These are phyloP conservation scores for Haliclystus octoradiatus DNA, from an alignment of 30 jellyfish, hydroid and myxozoan genomes.

Conservation along the genomic window DNA sequence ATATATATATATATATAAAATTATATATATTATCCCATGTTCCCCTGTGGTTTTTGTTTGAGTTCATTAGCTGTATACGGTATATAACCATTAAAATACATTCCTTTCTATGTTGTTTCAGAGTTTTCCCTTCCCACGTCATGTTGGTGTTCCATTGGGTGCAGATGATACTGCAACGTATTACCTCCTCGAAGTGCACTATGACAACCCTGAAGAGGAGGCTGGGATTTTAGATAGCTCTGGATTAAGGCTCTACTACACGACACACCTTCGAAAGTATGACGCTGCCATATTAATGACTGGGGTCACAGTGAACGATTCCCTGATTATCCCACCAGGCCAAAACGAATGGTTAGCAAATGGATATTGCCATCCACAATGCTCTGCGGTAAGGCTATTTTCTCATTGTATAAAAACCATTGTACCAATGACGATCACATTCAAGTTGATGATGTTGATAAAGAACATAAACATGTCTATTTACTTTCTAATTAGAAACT, in stretches of 20 bases:
- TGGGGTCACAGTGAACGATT: slow-evolving; percentile 12
- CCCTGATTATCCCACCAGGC: slow-evolving; percentile 34
- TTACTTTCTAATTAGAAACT: too few relatives aligned
- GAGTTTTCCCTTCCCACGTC: slow-evolving; percentile 22
- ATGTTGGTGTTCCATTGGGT: slow-evolving; percentile 27
- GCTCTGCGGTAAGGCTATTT: too few relatives aligned
- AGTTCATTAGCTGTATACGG: too few relatives aligned
- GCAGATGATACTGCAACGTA: slow-evolving; percentile 5
- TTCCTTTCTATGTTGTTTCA: not conserved
- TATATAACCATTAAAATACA: too few relatives aligned
- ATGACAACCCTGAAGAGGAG: slow-evolving; percentile 1
- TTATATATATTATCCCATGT: too few relatives aligned
- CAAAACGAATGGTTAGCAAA: slow-evolving; percentile 10
- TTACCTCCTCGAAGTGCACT: slow-evolving; percentile 12
- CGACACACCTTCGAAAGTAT: slow-evolving; percentile 23
- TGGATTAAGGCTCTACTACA: slow-evolving; percentile 25
- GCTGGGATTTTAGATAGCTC: slow-evolving; percentile 28
- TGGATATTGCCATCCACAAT: slow-evolving; percentile 8
- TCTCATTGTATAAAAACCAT: too few relatives aligned
- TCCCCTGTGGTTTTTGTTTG: too few relatives aligned
- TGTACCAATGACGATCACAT: too few relatives aligned
- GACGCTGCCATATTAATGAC: slow-evolving; percentile 30
- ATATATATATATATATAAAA: too few relatives aligned
- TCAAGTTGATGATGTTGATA: too few relatives aligned
- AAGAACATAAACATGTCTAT: too few relatives aligned